Base-by-base conservation (phyloP, 2,797 vertebrate genomes). In the Somateria mollissima region DNA sequence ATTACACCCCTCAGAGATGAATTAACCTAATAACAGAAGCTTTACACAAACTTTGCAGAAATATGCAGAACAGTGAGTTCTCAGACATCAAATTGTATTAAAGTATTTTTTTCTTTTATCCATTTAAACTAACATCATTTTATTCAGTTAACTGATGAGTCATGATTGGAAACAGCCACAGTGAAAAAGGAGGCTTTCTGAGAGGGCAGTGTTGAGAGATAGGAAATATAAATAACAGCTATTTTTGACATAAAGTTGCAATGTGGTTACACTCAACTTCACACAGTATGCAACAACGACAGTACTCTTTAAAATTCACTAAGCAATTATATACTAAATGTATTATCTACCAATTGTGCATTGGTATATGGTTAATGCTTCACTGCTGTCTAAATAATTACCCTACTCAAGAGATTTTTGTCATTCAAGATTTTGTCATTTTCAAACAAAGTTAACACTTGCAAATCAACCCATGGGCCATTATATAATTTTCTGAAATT, bases 81-180 rank as follows among this genome's bases (percentile, higher is more conserved):
- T 84, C 37, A n/a, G 43, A 32, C 11, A 53, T 65, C 93, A 80
- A 74, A 47, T 62, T 60, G 5, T 25, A 24, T 8, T 74, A 41
- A 86, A 61, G 1, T 21, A 57, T 41, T 19, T 62, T 62, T 69
- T 84, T 60, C 39, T 70, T 22, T 62, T 62, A 56, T 64, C 37
- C 67, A 47, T 84, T 84, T 77, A 84, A 64, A 18, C 22, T 72
- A 22, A n/a, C 28, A 24, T 41, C 28, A 58, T 90, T 94, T 90
- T 66, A 34, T 78, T 95, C 45, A 92, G 62, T 37, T 79, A 75
- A 11, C 14, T 72, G 58, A 80, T 87, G 88, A 92, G 49, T 95
- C 85, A 74, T 3, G 2, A 32, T 47, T 36, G 15, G 57, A 77
- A 89, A 61, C 13, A 65, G 3, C 4, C 36, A 73, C 27, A 13